Percentiles rank a stretch among this genome's conserved stretches.
phyloP scores from a whole-genome alignment of 2,888 invertebrate genomes.

The Polietes domitor region DNA sequence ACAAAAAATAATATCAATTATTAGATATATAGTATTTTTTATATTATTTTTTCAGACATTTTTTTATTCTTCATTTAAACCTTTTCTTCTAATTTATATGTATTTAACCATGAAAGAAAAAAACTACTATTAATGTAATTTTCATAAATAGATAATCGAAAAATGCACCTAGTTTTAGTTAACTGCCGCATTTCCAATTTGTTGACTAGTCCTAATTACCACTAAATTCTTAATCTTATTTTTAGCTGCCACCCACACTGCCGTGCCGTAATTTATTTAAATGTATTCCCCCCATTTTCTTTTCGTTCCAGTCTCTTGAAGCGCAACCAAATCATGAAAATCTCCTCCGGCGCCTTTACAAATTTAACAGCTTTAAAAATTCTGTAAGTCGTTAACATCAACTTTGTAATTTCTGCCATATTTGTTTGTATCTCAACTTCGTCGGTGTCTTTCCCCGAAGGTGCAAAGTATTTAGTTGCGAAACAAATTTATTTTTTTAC shows the following conservation, averaged over 20 bases:
- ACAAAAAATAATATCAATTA: too few species aligned
- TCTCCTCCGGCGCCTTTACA: conserved; percentile 90
- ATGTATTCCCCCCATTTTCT: conserved; percentile 60
- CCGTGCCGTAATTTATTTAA: neutral
- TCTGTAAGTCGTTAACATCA: conserved; percentile 87
- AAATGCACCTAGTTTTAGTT: too few species aligned
- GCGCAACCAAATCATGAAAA: conserved; percentile 90
- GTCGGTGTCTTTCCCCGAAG: neutral
- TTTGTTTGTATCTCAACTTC: conserved; percentile 23
- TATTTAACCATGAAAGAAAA: too few species aligned
- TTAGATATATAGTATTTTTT: too few species aligned
- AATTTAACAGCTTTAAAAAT: conserved; percentile 90
- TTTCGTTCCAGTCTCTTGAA: conserved; percentile 88
- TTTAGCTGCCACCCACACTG: neutral
- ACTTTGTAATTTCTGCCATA: conserved; percentile 9
- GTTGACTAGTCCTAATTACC: too few species aligned
- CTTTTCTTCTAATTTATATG: too few species aligned
- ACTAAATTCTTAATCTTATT: too few species aligned
- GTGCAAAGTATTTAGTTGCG: conserved; percentile 26
- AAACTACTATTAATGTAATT: too few species aligned
- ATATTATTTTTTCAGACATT: too few species aligned
- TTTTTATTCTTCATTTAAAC: too few species aligned
- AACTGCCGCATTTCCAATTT: too few species aligned
- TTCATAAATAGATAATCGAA: too few species aligned
- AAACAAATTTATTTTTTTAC: conserved; percentile 35